Conservation (phyloP, 2,113 vertebrate species). For the Saguinus midas region DNA sequence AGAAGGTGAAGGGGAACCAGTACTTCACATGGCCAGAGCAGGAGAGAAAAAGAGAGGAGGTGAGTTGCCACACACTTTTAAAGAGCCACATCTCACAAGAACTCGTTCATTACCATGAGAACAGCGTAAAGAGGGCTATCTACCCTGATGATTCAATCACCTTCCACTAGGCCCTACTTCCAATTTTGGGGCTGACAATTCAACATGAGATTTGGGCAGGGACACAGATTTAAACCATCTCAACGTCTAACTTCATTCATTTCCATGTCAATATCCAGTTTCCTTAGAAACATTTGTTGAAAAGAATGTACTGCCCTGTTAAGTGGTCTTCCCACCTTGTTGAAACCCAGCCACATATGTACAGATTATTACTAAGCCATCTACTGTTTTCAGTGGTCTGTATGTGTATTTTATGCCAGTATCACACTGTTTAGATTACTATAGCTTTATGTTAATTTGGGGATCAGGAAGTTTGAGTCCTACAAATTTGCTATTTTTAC, state of each 20-base stretch:
- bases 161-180: too few species aligned
- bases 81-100: too few species aligned
- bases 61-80: too few species aligned
- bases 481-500: neutral
- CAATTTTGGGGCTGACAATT: too few species aligned
- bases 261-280: neutral
- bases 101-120: too few species aligned
- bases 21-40: too few species aligned
- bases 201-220: too few species aligned
- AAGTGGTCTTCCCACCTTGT: neutral
- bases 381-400: neutral
- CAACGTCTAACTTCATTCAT: neutral
- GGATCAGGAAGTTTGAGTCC: neutral
- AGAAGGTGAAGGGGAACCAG: too few species aligned
- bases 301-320: neutral
- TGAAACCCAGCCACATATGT: neutral
- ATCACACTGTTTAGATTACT: neutral
- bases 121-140: too few species aligned
- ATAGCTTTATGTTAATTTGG: neutral
- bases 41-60: too few species aligned
- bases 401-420: neutral
- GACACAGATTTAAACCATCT: too few species aligned
- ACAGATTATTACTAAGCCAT: neutral
- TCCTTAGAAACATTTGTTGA: neutral
- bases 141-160: too few species aligned